Evolutionary conservation across 2,113 vertebrate species (phyloP).

Genomic region (Colossoma macropomum): DNA sequence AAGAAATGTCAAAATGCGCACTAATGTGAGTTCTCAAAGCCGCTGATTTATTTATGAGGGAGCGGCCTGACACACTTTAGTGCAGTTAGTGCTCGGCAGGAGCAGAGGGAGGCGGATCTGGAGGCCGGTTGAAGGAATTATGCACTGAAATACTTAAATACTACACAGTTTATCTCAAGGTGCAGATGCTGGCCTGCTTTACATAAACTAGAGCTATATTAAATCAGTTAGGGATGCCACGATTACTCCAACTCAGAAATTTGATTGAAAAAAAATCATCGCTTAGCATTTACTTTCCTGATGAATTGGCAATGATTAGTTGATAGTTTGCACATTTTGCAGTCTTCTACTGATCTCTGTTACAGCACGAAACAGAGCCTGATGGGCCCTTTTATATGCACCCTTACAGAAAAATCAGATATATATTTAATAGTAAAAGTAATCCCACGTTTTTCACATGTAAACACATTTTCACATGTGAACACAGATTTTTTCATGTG

Average conservation of each 20-base stretch:
- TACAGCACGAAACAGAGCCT: too few relatives aligned
- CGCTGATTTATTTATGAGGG: conserved; percentile 46
- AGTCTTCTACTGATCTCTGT: background rate
- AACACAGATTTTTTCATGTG: too few relatives aligned
- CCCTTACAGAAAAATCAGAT: too few relatives aligned
- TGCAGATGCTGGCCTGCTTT: background rate
- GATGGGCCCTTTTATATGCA: too few relatives aligned
- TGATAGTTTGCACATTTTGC: background rate
- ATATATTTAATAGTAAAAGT: too few relatives aligned
- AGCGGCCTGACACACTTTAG: conserved; percentile 38
- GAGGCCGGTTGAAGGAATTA: background rate
- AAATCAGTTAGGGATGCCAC: background rate
- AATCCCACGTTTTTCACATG: too few relatives aligned
- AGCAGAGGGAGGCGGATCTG: background rate
- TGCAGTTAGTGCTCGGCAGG: background rate
- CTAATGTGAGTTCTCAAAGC: conserved; percentile 45
- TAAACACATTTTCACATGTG: too few relatives aligned
- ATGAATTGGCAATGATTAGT: background rate
- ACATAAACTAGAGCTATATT: background rate
- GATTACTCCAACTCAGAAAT: background rate
- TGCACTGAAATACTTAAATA: background rate
- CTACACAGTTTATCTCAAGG: background rate
- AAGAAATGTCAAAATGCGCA: conserved; percentile 29
- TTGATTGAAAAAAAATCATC: background rate
- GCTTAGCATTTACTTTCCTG: background rate